Conservation (phyloP, 2,797 vertebrate species). For the Sternotherus odoratus region DNA sequence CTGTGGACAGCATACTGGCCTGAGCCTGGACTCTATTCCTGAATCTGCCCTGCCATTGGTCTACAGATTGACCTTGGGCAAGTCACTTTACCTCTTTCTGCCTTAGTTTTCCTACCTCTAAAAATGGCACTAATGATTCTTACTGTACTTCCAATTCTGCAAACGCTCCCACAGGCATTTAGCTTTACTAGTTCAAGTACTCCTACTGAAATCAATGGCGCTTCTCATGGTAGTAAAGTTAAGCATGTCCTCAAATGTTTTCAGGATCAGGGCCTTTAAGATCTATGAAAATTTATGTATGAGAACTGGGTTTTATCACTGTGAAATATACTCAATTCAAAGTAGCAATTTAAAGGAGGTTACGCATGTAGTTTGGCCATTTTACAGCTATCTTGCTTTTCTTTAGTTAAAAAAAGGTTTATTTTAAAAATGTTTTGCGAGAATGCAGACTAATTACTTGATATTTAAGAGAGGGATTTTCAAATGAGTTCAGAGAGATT, state of each 20-base stretch:
- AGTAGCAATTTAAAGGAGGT: neutral
- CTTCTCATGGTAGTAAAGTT: neutral
- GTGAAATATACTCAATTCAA: neutral
- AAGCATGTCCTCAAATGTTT: neutral
- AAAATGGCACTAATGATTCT: neutral
- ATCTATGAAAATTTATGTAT: neutral
- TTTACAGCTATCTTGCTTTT: neutral
- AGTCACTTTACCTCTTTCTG: neutral
- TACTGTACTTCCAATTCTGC: neutral
- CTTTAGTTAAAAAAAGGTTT: neutral
- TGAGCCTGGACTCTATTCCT: neutral
- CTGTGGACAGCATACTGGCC: neutral
- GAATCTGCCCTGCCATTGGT: neutral
- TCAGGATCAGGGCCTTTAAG: neutral
- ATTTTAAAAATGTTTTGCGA: neutral
- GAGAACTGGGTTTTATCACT: neutral
- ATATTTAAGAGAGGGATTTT: neutral
- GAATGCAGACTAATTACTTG: neutral
- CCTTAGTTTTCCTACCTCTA: neutral
- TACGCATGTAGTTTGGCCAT: neutral
- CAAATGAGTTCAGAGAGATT: neutral
- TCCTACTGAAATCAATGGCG: neutral
- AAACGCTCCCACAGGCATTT: neutral
- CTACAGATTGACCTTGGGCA: neutral
- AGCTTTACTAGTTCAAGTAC: neutral